phyloP scores from a whole-genome alignment of 64 coral and sea anemone genomes.

The Montipora capricornis region DNA sequence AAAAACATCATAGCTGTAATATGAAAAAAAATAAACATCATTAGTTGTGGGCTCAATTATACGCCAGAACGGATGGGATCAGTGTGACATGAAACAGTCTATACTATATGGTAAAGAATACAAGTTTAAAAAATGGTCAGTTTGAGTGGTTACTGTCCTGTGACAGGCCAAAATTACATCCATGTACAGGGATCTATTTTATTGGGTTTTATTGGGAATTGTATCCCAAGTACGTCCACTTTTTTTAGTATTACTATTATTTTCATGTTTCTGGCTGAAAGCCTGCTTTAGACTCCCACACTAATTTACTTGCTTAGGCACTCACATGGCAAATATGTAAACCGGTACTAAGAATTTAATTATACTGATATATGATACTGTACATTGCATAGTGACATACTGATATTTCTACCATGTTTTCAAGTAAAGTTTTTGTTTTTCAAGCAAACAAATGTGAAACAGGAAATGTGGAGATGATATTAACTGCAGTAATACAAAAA shows the following conservation, averaged over 20 bases:
- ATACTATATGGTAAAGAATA: constrained; percentile 5
- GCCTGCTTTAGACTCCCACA: not conserved
- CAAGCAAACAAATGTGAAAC: not conserved
- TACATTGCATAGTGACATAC: constrained; percentile 5
- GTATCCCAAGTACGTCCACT: not conserved
- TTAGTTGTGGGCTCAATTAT: no score
- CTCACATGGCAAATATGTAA: constrained; percentile 7
- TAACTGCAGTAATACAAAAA: not conserved
- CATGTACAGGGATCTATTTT: not conserved
- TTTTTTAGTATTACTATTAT: not conserved
- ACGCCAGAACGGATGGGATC: no score
- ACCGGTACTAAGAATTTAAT: constrained; percentile 10
- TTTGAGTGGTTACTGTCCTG: constrained; percentile 11
- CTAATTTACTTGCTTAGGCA: constrained; percentile 11
- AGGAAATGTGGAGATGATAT: constrained; percentile 11
- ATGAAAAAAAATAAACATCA: not conserved
- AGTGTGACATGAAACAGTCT: not conserved
- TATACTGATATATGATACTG: constrained; percentile 10
- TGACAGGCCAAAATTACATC: constrained; percentile 7
- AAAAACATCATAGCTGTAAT: no score
- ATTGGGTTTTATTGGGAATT: not conserved
- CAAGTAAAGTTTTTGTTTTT: not conserved
- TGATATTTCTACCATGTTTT: constrained; percentile 7
- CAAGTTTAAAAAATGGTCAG: constrained; percentile 9
- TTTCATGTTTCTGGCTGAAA: not conserved